Base-by-base conservation (phyloP, 1,140 invertebrate genomes). In the Pachypeltis micranthus region DNA sequence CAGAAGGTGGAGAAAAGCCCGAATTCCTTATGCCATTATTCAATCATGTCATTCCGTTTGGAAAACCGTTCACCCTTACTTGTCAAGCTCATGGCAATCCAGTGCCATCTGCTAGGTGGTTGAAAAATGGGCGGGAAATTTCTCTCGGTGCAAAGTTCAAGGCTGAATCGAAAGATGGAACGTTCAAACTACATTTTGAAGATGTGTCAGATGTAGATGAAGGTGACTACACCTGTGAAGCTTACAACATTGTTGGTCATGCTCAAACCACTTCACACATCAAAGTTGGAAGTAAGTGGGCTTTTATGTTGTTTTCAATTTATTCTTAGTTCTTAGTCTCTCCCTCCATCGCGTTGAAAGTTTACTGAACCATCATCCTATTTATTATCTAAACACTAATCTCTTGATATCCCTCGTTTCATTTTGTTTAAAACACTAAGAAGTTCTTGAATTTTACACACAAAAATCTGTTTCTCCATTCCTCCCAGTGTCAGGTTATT, bases 161-260 rank as follows among this genome's bases (percentile, higher is more conserved):
- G 51, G 74, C 80, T 0, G 88, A 92, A 70, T 77, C 80, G 27
- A 83, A 88, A 63, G 87, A 90, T 64, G 91, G 90, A 14, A 79
- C 85, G 0, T 92, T 91, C 72, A 85, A 84, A 61, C 78, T 99
- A n/a, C 85, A 89, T 63, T 90, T 99, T 69, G 82, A 81, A 47
- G 94, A 98, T 70, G 83, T 96, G n/a, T 81, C 86, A 69, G 88
- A 94, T 59, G 84, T 86, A 7, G 96, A 99, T 72, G 90, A 93
- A 65, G 96, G 94, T 21, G 92, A 98, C 71, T 98, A 96, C 74
- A 93, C 89, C 1, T 99, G 96, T 72, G 93, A 98, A 72, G 88
- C 96, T 16, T 85, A 84, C 67, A 99, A 99, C 77, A 81, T 86
- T 14, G 82, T 96, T 27, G 97, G 97, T 47, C 85, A 87, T 67